A percentile compares a stretch with the other conserved stretches of the same genome.
Evolutionary conservation across 2,888 invertebrate species (phyloP).

Genomic region (Meiosimyza decipiens): DNA sequence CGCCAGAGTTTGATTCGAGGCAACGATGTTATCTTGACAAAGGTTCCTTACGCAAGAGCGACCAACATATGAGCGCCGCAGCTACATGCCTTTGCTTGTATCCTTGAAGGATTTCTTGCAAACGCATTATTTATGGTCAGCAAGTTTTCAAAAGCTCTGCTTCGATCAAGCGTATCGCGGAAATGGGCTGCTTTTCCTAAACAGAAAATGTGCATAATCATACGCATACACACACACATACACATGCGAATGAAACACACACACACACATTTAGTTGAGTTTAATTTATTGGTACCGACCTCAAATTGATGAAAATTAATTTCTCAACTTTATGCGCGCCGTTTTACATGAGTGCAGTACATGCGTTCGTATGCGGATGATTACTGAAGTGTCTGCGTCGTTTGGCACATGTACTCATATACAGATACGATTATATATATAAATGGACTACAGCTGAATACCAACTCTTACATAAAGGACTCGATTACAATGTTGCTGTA

Average conservation of each 20-base stretch:
- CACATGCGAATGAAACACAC: neutral
- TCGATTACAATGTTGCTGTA: too few species aligned
- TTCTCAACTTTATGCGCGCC: conserved; percentile 40
- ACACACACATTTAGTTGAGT: conserved; percentile 6
- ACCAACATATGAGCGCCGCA: too few species aligned
- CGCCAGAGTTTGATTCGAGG: too few species aligned
- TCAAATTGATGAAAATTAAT: conserved; percentile 40
- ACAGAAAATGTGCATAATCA: conserved; percentile 32
- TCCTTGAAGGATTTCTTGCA: conserved; percentile 27
- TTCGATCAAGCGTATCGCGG: conserved; percentile 22
- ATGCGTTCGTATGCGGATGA: neutral
- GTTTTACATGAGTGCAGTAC: conserved; percentile 23
- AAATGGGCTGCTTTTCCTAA: conserved; percentile 30
- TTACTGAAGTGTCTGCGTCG: too few species aligned
- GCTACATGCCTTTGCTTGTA: neutral
- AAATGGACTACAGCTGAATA: too few species aligned
- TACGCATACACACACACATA: conserved; percentile 12
- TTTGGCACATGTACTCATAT: too few species aligned
- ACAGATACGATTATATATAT: too few species aligned
- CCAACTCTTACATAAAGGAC: too few species aligned
- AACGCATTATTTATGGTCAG: conserved; percentile 27
- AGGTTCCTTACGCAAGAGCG: too few species aligned
- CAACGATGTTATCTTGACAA: too few species aligned
- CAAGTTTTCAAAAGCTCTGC: neutral
- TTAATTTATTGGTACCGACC: conserved; percentile 41